Evolutionary conservation across 1,140 invertebrate species (phyloP).

Genomic region (Meloidogyne chitwoodi): DNA sequence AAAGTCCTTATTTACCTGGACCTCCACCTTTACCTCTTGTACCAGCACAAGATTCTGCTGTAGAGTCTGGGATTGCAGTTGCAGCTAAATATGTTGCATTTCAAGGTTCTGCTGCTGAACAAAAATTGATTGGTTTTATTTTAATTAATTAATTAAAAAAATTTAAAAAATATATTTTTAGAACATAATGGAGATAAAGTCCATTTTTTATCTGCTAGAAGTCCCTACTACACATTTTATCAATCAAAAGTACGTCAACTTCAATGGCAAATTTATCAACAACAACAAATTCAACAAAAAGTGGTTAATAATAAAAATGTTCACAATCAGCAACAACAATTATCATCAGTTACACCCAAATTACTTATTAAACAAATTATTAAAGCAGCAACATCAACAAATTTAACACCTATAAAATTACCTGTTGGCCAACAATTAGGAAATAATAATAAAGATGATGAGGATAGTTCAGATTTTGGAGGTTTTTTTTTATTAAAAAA

Average conservation of each 20-base stretch:
- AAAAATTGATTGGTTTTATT: conserved; percentile 32
- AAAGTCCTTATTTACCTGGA: conserved; percentile 30
- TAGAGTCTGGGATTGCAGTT: conserved; percentile 16
- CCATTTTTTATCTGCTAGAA: conserved; percentile 20
- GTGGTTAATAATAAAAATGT: background rate
- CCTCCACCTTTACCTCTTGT: conserved; percentile 21
- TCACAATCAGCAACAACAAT: background rate
- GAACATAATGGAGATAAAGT: conserved; percentile 31
- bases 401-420: conserved; percentile 9
- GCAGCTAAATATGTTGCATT: conserved; percentile 29
- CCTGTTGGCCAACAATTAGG: background rate
- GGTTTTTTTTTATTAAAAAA: background rate
- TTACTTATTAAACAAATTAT: background rate
- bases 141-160: background rate
- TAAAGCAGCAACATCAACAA: background rate
- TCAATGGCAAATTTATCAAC: conserved; percentile 32
- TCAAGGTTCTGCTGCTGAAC: conserved; percentile 26
- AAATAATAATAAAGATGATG: background rate
- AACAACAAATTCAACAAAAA: conserved; percentile 1
- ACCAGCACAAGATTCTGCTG: conserved; percentile 21
- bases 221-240: conserved; percentile 34
- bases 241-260: conserved; percentile 28
- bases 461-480: background rate
- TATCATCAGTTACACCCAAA: background rate
- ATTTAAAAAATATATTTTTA: background rate